Evolutionary conservation across 2,797 vertebrate species (phyloP).

Genomic region (Chaunax sp.): DNA sequence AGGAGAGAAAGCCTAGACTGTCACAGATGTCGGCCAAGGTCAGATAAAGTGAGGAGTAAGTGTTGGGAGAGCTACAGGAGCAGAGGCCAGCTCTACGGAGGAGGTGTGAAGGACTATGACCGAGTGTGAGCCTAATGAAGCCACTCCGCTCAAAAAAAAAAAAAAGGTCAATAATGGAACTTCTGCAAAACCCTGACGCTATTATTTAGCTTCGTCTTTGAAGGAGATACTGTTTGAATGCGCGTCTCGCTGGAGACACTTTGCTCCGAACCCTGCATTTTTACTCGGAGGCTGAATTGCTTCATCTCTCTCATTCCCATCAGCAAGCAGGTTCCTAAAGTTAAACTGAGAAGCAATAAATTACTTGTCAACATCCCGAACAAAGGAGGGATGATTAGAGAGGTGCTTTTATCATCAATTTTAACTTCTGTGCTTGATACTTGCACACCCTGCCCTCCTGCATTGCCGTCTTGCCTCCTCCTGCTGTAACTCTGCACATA

Average conservation of each 20-base stretch:
- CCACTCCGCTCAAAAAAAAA: conserved; percentile 65
- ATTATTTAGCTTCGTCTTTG: conserved; percentile 52
- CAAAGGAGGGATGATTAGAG: conserved; percentile 67
- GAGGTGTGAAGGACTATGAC: conserved; percentile 71
- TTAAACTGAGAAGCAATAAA: conserved; percentile 65
- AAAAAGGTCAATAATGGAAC: conserved; percentile 63
- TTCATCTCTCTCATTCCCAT: conserved; percentile 49
- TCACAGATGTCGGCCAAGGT: conserved; percentile 74
- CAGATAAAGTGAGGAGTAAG: conserved; percentile 77
- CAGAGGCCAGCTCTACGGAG: conserved; percentile 70
- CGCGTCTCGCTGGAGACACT: conserved; percentile 23
- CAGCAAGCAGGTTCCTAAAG: conserved; percentile 54
- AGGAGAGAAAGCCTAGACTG: conserved; percentile 57
- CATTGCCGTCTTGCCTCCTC: conserved; percentile 31
- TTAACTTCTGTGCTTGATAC: conserved; percentile 68
- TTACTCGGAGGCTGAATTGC: conserved; percentile 39
- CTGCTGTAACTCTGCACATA: conserved; percentile 39
- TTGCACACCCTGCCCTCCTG: conserved; percentile 71
- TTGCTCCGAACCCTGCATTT: conserved; percentile 31
- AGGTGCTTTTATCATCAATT: conserved; percentile 64
- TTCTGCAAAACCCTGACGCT: conserved; percentile 56
- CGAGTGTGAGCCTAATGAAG: conserved; percentile 75
- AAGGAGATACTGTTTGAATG: conserved; percentile 35
- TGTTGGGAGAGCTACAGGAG: conserved; percentile 70
- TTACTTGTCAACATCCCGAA: conserved; percentile 53